Conservation (phyloP, 2,797 vertebrate species). For the Antrozous pallidus region DNA sequence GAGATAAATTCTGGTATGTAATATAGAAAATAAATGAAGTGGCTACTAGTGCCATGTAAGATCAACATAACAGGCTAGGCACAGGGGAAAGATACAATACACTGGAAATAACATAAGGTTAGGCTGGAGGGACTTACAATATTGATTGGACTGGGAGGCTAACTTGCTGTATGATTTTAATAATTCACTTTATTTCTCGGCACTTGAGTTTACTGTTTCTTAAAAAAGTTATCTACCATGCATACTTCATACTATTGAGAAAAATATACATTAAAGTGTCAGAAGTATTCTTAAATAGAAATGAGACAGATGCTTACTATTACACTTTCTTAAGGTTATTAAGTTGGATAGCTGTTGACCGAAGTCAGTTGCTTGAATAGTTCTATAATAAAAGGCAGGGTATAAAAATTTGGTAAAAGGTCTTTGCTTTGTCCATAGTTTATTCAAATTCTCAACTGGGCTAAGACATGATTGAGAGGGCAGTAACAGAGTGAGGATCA, state of each 20-base stretch:
- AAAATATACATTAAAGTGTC: conserved; percentile 1
- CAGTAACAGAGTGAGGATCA: background rate
- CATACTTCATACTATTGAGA: background rate
- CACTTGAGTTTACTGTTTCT: background rate
- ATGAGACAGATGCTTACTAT: background rate
- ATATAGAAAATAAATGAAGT: background rate
- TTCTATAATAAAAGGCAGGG: background rate
- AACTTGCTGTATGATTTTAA: background rate
- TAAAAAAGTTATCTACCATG: background rate
- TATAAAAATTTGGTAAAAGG: background rate
- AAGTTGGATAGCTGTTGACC: background rate
- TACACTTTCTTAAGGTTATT: conserved; percentile 31
- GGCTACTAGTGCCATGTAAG: background rate
- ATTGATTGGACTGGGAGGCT: background rate
- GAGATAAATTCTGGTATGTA: background rate
- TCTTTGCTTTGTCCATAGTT: background rate
- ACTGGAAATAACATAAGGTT: background rate
- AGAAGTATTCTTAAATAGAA: conserved; percentile 27
- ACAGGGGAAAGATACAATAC: background rate
- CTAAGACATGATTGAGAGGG: background rate
- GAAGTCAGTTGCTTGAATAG: background rate
- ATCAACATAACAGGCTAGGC: background rate
- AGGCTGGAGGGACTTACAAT: background rate
- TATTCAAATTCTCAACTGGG: background rate
- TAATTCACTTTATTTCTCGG: background rate